These are phyloP conservation scores for Calosoma granatense DNA, from an alignment of 1,140 invertebrate species.

Conservation along the genomic window DNA sequence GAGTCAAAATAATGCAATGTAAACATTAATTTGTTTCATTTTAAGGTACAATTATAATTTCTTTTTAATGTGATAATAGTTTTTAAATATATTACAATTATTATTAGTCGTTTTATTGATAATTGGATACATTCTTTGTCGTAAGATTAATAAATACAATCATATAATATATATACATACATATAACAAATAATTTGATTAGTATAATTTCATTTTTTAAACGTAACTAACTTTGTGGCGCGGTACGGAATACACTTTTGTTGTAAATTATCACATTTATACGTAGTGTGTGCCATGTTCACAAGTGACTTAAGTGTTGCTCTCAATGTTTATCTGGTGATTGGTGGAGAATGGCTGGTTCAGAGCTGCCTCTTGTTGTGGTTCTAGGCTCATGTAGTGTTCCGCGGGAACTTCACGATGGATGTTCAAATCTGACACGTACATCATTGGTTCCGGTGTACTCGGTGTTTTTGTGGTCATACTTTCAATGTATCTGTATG, in stretches of 20 bases:
- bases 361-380: constrained; percentile 1
- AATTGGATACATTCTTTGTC: neutral
- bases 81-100: constrained; percentile 6
- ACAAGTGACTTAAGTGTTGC: neutral
- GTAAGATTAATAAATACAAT: too few relatives aligned
- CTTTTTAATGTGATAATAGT: neutral
- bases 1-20: too few relatives aligned
- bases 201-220: neutral
- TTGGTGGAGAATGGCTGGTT: neutral
- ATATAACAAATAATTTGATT: neutral
- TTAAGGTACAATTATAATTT: too few relatives aligned
- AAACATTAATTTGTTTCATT: too few relatives aligned
- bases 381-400: constrained; percentile 13
- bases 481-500: constrained; percentile 8
- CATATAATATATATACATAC: neutral
- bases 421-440: constrained; percentile 2
- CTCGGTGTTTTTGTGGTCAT: constrained; percentile 10
- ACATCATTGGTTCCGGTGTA: neutral
- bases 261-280: neutral
- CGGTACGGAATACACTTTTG: constrained; percentile 3
- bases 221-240: too few relatives aligned
- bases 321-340: neutral
- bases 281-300: neutral
- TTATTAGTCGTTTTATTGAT: too few relatives aligned
- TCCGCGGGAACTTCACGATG: neutral